Conservation (phyloP, 2,113 vertebrate species). For the Salvelinus sp. region DNA sequence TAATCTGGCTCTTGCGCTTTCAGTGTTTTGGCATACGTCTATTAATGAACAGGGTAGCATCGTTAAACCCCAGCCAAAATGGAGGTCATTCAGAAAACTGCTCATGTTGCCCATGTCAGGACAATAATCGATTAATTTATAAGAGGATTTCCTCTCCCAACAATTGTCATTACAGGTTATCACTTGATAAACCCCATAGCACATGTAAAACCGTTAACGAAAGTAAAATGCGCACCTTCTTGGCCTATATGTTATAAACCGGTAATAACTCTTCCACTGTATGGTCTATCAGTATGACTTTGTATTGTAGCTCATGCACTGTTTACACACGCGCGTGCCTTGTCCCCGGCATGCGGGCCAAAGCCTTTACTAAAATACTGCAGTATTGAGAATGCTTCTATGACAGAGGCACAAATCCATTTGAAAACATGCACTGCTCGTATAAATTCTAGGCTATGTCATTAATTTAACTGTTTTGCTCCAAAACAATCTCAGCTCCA, state of each 20-base stretch:
- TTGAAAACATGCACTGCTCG: conserved; percentile 41
- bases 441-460: conserved; percentile 12
- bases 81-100: background rate
- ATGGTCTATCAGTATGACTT: background rate
- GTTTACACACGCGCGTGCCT: conserved; percentile 49
- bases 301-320: background rate
- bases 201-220: too few relatives aligned
- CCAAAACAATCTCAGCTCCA: too few relatives aligned
- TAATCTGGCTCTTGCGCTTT: background rate
- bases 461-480: too few relatives aligned
- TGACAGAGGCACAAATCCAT: conserved; percentile 50
- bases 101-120: background rate
- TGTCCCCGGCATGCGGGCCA: conserved; percentile 45
- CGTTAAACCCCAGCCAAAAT: background rate
- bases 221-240: too few relatives aligned
- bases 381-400: conserved; percentile 69
- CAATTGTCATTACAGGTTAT: background rate
- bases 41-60: background rate
- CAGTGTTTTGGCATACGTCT: background rate
- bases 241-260: too few relatives aligned
- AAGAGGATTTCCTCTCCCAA: too few relatives aligned
- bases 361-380: conserved; percentile 71
- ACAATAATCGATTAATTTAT: background rate
- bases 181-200: too few relatives aligned
- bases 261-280: too few relatives aligned